Evolutionary conservation across 2,888 invertebrate species (phyloP), one percentile per base, ranked within the genome.

Genomic region (Halocaridina rubra): DNA sequence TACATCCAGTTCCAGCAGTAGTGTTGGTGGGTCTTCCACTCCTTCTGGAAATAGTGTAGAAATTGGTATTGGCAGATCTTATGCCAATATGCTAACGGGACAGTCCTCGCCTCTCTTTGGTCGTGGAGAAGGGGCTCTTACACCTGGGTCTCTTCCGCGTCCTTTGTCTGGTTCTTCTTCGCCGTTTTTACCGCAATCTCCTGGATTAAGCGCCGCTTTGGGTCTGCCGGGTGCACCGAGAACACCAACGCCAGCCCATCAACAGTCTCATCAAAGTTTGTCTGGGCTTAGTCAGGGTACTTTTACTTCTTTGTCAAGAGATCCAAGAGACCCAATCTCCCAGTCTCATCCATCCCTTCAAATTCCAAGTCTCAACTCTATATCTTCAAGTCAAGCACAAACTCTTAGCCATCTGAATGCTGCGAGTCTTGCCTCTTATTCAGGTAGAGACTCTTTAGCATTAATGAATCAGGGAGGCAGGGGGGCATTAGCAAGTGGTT

Each of bases 271-370:
- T 69, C 86, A 86, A 32, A 81, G 79, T 29, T 30, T 86, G 22
- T 79, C 87, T 29, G 78, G 82, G 30, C 71, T 87, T 32, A 82
- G 82, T 64, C 87, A 82, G 59, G 80, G 87, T 61, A 85, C 82
- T 77, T 87, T 87, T 64, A 69, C 85, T 69, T 77, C 85, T 19
- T 72, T 81, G n/a, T 53, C 81, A 53, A 67, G 84, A 33, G 77
- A 84, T 19, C 84, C 84, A 46, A 67, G 87, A 39, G 87, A 87
- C 77, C 87, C 87, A 24, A 87, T 87, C 57, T 87, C 87, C 33
- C 87, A 87, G 57, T 87, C 87, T 24, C 87, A 87, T 80, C 87
- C 87, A 67, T 87, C 87, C n/a, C 84, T 87, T 59, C 87, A 87
- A 74, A 87, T 87, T 53, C 87, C 87, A n/a, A 85, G 79, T 61